phyloP scores from a whole-genome alignment of 2,797 vertebrate genomes.

The Euthynnus affinis region DNA sequence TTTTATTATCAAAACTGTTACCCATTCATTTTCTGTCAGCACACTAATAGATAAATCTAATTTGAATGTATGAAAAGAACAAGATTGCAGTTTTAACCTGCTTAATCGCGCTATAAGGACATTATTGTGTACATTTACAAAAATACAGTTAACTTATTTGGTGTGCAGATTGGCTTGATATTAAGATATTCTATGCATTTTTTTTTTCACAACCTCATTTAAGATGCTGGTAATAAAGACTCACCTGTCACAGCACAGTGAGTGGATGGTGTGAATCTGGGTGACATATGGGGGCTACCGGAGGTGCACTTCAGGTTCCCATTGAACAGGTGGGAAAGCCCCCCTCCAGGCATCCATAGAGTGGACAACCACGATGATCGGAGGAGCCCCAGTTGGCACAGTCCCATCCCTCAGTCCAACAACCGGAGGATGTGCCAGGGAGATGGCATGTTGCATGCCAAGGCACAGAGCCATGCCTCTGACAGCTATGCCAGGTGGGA shows the following conservation, averaged over 20 bases:
- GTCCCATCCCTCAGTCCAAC: slow-evolving; percentile 50
- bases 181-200: not conserved
- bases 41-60: not conserved
- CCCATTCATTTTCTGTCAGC: no score
- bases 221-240: slow-evolving; percentile 51
- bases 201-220: slow-evolving; percentile 2
- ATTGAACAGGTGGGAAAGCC: slow-evolving; percentile 83
- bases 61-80: not conserved
- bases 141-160: not conserved
- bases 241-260: slow-evolving; percentile 26
- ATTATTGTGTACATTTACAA: not conserved
- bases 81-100: not conserved
- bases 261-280: slow-evolving; percentile 56
- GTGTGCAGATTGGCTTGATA: not conserved
- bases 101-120: not conserved
- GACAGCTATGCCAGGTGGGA: slow-evolving; percentile 78
- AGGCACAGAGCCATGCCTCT: slow-evolving; percentile 75
- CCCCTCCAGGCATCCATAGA: slow-evolving; percentile 65
- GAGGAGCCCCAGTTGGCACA: slow-evolving; percentile 80
- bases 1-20: no score
- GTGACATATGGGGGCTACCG: slow-evolving; percentile 80
- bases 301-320: slow-evolving; percentile 69
- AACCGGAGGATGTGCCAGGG: slow-evolving; percentile 65
- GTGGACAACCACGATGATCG: slow-evolving; percentile 76
- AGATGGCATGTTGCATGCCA: slow-evolving; percentile 68